phyloP scores from a whole-genome alignment of 2,113 vertebrate species.

The Osmerus eperlanus region DNA sequence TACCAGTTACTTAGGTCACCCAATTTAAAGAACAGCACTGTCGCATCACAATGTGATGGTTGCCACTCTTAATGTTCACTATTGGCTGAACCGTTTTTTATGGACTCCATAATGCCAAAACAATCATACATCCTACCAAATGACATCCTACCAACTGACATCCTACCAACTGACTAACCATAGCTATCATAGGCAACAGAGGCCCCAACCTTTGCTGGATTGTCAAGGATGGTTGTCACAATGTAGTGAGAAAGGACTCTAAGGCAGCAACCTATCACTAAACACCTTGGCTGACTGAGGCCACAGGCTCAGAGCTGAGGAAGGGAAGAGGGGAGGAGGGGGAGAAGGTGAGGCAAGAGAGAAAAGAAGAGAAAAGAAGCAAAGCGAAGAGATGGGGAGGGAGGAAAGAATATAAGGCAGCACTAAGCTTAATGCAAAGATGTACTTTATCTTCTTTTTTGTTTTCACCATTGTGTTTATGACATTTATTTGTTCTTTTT shows the following conservation, averaged over 20 bases:
- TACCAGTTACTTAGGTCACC: slow-evolving; percentile 35
- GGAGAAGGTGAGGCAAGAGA: background rate
- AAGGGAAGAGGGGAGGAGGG: background rate
- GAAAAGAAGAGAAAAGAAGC: background rate
- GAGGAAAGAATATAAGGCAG: background rate
- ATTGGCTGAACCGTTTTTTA: background rate
- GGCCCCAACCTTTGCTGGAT: background rate
- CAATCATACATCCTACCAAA: background rate
- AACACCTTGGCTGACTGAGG: background rate
- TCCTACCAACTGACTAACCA: slow-evolving; percentile 8
- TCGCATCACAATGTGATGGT: slow-evolving; percentile 5
- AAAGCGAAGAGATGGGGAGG: background rate
- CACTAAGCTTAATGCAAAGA: no score
- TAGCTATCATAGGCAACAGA: background rate
- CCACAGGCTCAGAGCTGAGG: background rate
- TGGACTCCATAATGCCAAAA: background rate
- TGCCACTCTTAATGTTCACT: background rate
- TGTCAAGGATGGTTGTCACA: slow-evolving; percentile 17
- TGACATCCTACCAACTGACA: background rate
- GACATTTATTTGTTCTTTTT: no score
- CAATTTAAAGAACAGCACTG: slow-evolving; percentile 22
- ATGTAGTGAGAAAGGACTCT: background rate
- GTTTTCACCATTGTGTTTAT: no score
- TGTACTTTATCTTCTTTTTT: no score
- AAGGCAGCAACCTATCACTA: background rate